A percentile compares a stretch with the other conserved stretches of the same genome.
phyloP scores from a whole-genome alignment of 1,140 invertebrate species.

The Drosophila ironensis region DNA sequence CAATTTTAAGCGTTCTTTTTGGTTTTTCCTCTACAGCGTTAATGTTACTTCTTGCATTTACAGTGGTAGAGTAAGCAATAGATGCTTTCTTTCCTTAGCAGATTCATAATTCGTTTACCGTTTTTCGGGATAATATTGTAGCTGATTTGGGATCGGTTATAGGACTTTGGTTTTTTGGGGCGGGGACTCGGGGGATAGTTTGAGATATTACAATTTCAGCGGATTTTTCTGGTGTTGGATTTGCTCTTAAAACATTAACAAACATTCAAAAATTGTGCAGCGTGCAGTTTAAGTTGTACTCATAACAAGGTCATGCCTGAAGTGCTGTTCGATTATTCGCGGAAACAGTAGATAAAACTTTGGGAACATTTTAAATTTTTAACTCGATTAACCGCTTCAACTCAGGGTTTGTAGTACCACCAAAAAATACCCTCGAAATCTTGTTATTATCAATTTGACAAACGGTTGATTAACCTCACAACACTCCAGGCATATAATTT shows the following conservation, averaged over 20 bases:
- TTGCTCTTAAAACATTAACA: constrained; percentile 66
- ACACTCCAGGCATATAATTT: constrained; percentile 22
- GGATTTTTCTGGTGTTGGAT: constrained; percentile 44
- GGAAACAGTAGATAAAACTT: background rate
- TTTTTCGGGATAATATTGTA: constrained; percentile 26
- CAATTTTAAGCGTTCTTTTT: constrained; percentile 75
- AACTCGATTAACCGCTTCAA: no score
- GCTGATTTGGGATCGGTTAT: constrained; percentile 3
- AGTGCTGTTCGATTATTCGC: background rate
- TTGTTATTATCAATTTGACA: background rate
- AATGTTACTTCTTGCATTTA: constrained; percentile 59
- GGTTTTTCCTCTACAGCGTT: constrained; percentile 71
- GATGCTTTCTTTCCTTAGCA: constrained; percentile 47
- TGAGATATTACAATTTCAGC: constrained; percentile 69
- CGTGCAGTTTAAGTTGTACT: constrained; percentile 80
- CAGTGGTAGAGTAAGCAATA: constrained; percentile 66
- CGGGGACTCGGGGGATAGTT: constrained; percentile 5
- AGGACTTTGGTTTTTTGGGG: background rate
- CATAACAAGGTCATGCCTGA: constrained; percentile 58
- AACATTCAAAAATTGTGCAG: constrained; percentile 78
- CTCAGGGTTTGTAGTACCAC: no score
- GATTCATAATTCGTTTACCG: constrained; percentile 81
- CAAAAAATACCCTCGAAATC: no score
- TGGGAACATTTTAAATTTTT: background rate
- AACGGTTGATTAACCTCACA: background rate